phyloP scores from a whole-genome alignment of 2,113 vertebrate species.

The Heterotis niloticus region DNA sequence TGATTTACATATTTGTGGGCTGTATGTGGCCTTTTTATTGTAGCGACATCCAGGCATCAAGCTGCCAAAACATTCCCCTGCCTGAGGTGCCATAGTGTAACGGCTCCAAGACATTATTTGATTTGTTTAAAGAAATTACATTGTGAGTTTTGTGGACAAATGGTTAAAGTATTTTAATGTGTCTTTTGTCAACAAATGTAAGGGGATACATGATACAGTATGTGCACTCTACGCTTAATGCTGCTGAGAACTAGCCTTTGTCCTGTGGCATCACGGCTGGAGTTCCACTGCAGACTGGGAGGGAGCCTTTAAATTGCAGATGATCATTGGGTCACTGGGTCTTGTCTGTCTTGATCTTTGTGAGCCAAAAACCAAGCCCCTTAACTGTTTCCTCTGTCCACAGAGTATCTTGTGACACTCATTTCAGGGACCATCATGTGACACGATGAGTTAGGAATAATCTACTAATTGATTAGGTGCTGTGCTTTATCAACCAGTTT shows the following conservation, averaged over 20 bases:
- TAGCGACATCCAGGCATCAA: no score
- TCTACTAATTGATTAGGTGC: conserved; percentile 57
- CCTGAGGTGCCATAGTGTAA: no score
- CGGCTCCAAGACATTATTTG: no score
- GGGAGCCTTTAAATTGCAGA: neutral
- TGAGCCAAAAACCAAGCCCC: neutral
- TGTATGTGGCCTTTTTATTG: no score
- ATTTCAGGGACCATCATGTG: conserved; percentile 56
- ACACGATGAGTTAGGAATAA: conserved; percentile 48
- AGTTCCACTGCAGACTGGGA: neutral
- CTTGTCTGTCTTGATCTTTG: conserved; percentile 15
- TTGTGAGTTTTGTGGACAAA: no score
- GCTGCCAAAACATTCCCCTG: no score
- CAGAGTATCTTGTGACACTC: conserved; percentile 57
- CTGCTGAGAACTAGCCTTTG: no score
- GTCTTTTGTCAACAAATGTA: neutral
- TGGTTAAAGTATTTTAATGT: neutral
- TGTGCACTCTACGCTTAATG: neutral
- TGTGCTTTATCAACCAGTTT: conserved; percentile 52
- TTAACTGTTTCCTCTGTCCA: neutral
- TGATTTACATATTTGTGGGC: no score
- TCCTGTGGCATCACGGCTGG: neutral
- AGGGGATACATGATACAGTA: neutral
- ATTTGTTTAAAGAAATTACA: no score
- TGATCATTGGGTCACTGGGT: neutral